phyloP scores from a whole-genome alignment of 2,888 invertebrate genomes.

The Trissolcus brochymenae region DNA sequence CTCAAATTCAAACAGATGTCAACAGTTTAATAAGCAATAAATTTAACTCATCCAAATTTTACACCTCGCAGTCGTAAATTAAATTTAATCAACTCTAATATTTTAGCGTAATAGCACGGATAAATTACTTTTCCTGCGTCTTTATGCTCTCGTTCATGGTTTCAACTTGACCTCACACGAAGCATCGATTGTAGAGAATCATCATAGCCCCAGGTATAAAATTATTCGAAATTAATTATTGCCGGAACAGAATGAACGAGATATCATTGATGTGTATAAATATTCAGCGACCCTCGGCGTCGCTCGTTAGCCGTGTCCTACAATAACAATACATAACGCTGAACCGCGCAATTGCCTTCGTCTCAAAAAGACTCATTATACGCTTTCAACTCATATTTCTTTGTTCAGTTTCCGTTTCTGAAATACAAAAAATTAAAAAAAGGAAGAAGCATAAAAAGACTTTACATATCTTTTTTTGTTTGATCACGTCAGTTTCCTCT shows the following conservation, averaged over 20 bases:
- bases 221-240: slow-evolving; percentile 32
- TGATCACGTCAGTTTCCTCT: slow-evolving; percentile 9
- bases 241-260: slow-evolving; percentile 12
- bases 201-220: neutral
- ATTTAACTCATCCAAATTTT: neutral
- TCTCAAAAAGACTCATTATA: slow-evolving; percentile 12
- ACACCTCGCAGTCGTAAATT: neutral
- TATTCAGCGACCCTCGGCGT: slow-evolving; percentile 20
- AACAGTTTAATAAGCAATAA: too few relatives aligned
- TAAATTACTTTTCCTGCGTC: too few relatives aligned
- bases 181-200: neutral
- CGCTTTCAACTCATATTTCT: neutral
- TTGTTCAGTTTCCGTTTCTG: neutral
- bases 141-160: too few relatives aligned
- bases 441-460: slow-evolving; percentile 1
- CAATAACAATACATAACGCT: slow-evolving; percentile 10
- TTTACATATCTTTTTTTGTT: slow-evolving; percentile 9
- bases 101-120: neutral
- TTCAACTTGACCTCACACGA: neutral
- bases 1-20: too few relatives aligned
- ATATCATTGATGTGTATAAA: slow-evolving; percentile 22
- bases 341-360: slow-evolving; percentile 12
- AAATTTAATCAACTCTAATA: neutral
- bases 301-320: slow-evolving; percentile 25
- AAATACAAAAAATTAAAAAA: neutral